Base-by-base conservation (phyloP, 2,888 invertebrate genomes). In the Limulus polyphemus region DNA sequence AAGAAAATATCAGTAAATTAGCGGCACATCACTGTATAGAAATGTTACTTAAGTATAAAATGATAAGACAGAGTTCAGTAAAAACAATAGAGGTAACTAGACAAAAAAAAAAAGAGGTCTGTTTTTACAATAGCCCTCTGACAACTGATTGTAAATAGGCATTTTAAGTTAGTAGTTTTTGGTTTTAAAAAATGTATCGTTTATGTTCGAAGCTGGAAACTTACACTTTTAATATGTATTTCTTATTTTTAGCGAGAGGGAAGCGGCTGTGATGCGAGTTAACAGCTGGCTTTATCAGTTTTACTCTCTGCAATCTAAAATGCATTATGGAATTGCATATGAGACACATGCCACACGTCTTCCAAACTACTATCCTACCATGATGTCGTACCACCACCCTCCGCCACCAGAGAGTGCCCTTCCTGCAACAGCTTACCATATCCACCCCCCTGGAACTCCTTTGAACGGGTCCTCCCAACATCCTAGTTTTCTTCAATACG, bases 251-350 rank as follows among this genome's bases (percentile, higher is more conserved):
- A 94, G 92, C 76, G 95, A 95, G 73, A 85, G 88, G 72, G 97
- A 98, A 79, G 97, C 97, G 10, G 82, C 85, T 56, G 90, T 97
- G 70, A 89, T 97, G 90, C 83, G 91, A 75, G 86, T 88, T 64
- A 94, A 94, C 77, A 87, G 88, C 58, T 94, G 94, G 94, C 83
- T 95, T 55, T 94, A 94, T 78, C 92, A 92, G 76, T 93, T 91
- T 78, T 92, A 92, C 75, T 89, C 90, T 47, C 87, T 90, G 47
- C 92, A 93, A 77, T 90, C 89, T 61, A 93, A 93, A 76, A 84
- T 93, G 57, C 92, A 92, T 74, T 93, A 92, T 76, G 91, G 91
- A 5, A 78, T 92, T 66, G 85, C 89, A 9, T 72, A 72, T 63
- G 72, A 72, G 55, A 66, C 71, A 9, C 69, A 67, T n/a, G 65